These are phyloP conservation scores for Spicauda simplicius DNA, from an alignment of 2,888 invertebrate species.

Conservation along the genomic window DNA sequence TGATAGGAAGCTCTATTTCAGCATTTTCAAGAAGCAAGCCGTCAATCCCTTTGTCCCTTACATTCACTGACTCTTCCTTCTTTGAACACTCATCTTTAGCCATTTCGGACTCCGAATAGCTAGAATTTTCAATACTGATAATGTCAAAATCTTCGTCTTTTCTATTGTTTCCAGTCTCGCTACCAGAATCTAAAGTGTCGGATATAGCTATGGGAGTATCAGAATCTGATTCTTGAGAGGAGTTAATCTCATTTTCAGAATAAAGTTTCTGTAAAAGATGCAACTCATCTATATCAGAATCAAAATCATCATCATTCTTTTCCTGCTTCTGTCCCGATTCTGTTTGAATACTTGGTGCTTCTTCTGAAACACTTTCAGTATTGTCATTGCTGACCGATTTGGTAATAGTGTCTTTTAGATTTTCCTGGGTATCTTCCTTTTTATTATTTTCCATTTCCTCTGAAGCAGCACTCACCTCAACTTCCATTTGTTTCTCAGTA, in stretches of 20 bases:
- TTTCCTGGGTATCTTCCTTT: not conserved
- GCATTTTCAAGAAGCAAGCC: slow-evolving; percentile 39
- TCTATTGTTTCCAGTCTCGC: slow-evolving; percentile 49
- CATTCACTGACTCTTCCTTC: not conserved
- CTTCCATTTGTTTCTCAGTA: slow-evolving; percentile 22
- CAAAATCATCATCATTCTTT: slow-evolving; percentile 44
- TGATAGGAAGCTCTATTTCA: slow-evolving; percentile 47
- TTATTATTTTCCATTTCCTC: not conserved
- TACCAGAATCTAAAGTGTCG: slow-evolving; percentile 62
- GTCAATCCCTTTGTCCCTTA: slow-evolving; percentile 34
- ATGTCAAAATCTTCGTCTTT: slow-evolving; percentile 52
- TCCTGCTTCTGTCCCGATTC: slow-evolving; percentile 4
- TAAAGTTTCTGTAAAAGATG: slow-evolving; percentile 70
- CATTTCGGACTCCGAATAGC: slow-evolving; percentile 69
- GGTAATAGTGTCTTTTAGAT: not conserved
- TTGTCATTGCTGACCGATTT: slow-evolving; percentile 10
- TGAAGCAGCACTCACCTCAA: slow-evolving; percentile 36
- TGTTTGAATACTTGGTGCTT: not conserved
- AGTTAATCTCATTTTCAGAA: slow-evolving; percentile 58
- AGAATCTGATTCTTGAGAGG: slow-evolving; percentile 62
- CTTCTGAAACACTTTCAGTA: slow-evolving; percentile 2
- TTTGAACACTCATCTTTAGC: slow-evolving; percentile 42
- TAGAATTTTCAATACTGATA: slow-evolving; percentile 78
- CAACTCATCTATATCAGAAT: slow-evolving; percentile 71
- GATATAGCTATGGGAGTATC: slow-evolving; percentile 68